Evolutionary conservation across 2,888 invertebrate species (phyloP), one percentile per base, ranked within the genome.

Genomic region (Andricus curvator): DNA sequence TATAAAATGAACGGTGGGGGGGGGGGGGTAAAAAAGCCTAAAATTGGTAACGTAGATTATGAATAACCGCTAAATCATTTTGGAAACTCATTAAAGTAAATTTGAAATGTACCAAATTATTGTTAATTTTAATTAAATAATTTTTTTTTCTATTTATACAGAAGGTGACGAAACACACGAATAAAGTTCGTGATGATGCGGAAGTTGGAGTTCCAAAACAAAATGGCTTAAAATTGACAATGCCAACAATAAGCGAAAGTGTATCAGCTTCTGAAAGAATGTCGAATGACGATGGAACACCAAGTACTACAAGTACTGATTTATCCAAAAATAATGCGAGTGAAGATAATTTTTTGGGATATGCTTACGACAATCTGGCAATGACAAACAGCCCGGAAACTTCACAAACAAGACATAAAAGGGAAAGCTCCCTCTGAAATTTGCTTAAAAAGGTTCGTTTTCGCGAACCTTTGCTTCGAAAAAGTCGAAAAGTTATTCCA

Each of bases 331-430:
- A 96, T 81, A 94, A 96, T 87, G 96, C 97, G 0, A 96, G 96
- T 25, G 97, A 97, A 90, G 96, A 97, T 85, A 95, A 95, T 0
- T 96, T 96, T 1, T 93, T 96, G 64, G 97, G 96, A 87, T 96
- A 96, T 87, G 96, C 96, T 0, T 96, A 97, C 89, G 97, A 97
- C 88, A 97, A 97, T 92, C 96, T 95, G 89, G 96, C 95, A 0
- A 95, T 97, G 95, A 95, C 95, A 20, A 94, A 95, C 0, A 95
- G 95, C 4, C 95, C 95, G 5, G 91, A 91, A 67, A 83, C 87
- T 13, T 88, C 86, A 15, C 90, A 89, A 60, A 85, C 87, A 48
- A 86, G 90, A 11, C 85, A 89, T 0, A 91, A 92, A 83, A 90
- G 88, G 48, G 91, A 92, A 83, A 91, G 91, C 80, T 91, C 91